These are phyloP conservation scores for Ornithorhynchus anatinus DNA, from an alignment of 2,113 vertebrate genomes.

Conservation along the genomic window DNA sequence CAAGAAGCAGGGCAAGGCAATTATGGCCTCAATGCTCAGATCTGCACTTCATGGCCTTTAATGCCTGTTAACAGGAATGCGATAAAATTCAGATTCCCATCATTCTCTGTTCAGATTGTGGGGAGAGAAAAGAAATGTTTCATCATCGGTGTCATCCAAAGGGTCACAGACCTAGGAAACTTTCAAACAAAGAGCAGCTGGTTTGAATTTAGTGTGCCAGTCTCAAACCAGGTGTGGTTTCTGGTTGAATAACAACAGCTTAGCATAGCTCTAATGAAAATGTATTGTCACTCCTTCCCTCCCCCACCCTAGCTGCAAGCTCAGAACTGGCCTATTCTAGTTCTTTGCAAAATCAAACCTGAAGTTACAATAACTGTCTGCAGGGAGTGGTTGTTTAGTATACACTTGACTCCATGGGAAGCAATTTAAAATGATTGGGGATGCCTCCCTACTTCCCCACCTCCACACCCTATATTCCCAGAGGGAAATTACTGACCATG, in stretches of 20 bases:
- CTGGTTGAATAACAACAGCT: slow-evolving; percentile 39
- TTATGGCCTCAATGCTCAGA: too few relatives aligned
- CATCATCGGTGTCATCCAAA: slow-evolving; percentile 1
- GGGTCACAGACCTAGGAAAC: slow-evolving; percentile 1
- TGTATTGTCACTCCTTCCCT: slow-evolving; percentile 27
- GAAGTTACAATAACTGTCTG: too few relatives aligned
- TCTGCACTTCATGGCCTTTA: too few relatives aligned
- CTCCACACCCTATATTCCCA: background rate
- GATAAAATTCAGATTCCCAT: too few relatives aligned
- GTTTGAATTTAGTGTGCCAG: slow-evolving; percentile 53
- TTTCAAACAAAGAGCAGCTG: slow-evolving; percentile 51
- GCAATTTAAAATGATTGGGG: too few relatives aligned
- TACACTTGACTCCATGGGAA: background rate
- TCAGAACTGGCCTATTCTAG: background rate
- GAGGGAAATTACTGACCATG: background rate
- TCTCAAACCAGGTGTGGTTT: slow-evolving; percentile 52
- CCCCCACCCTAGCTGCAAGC: background rate
- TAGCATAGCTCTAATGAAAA: slow-evolving; percentile 45
- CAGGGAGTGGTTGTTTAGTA: background rate
- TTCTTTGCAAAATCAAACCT: background rate
- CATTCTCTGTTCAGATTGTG: too few relatives aligned
- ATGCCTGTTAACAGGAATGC: too few relatives aligned
- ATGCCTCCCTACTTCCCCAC: background rate
- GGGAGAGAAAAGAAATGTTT: too few relatives aligned
- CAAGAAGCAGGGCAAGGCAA: too few relatives aligned